These are phyloP conservation scores for Endomychus coccineus DNA, from an alignment of 2,888 invertebrate species.

Conservation along the genomic window DNA sequence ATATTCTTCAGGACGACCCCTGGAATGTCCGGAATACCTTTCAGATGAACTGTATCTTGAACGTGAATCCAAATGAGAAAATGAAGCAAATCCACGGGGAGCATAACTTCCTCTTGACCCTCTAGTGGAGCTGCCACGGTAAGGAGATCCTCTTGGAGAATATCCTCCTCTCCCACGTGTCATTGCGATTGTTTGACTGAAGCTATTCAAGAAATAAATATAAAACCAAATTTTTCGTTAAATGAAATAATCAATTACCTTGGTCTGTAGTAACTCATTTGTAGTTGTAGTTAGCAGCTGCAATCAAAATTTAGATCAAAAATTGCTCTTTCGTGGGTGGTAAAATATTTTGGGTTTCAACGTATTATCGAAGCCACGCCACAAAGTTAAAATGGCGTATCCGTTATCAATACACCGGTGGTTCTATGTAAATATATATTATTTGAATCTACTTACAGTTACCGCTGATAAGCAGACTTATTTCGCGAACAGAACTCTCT, in stretches of 20 bases:
- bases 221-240: no score
- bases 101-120: slow-evolving; percentile 33
- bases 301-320: slow-evolving; percentile 30
- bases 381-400: no score
- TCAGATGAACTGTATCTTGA: slow-evolving; percentile 34
- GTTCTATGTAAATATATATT: no score
- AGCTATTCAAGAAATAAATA: slow-evolving; percentile 22
- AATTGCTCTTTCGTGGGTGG: no score
- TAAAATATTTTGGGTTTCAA: no score
- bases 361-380: no score
- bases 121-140: slow-evolving; percentile 21
- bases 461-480: no score
- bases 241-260: slow-evolving; percentile 29
- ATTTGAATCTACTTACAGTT: no score
- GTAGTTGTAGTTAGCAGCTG: slow-evolving; percentile 31
- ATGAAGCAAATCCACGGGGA: slow-evolving; percentile 15
- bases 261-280: slow-evolving; percentile 39
- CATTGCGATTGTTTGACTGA: slow-evolving; percentile 30
- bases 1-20: slow-evolving; percentile 35
- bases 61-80: slow-evolving; percentile 31
- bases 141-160: slow-evolving; percentile 25
- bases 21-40: slow-evolving; percentile 26
- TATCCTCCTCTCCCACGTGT: slow-evolving; percentile 24
- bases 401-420: no score
- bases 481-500: no score